Conservation (phyloP, 2,113 vertebrate genomes). For the Bombycilla garrulus region DNA sequence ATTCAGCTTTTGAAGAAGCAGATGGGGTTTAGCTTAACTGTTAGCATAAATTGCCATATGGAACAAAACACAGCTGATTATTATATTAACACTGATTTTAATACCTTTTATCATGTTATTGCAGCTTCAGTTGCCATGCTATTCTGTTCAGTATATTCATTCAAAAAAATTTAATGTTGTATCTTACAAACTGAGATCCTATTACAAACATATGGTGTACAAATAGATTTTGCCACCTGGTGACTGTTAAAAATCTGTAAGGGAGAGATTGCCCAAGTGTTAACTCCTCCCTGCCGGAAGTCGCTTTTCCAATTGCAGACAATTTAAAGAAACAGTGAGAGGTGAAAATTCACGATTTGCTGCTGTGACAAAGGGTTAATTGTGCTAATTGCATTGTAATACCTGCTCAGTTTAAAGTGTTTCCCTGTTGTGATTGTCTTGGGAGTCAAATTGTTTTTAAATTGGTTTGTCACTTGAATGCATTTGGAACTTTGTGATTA, state of each 20-base stretch:
- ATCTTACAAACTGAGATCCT: conserved; percentile 45
- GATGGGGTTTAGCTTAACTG: conserved; percentile 75
- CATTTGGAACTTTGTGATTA: conserved; percentile 57
- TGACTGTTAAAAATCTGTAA: conserved; percentile 49
- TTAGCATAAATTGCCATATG: conserved; percentile 78
- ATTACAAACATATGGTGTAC: conserved; percentile 65
- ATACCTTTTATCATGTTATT: conserved; percentile 71
- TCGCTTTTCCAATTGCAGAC: conserved; percentile 35
- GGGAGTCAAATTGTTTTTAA: conserved; percentile 67
- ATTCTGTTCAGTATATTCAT: conserved; percentile 65
- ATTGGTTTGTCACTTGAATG: conserved; percentile 62
- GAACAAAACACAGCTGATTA: conserved; percentile 77
- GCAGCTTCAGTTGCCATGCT: conserved; percentile 62
- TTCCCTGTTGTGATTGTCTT: conserved; percentile 58
- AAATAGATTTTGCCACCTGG: conserved; percentile 69
- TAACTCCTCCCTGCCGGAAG: conserved; percentile 58
- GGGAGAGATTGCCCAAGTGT: conserved; percentile 24
- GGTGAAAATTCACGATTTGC: conserved; percentile 31
- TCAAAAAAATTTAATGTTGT: conserved; percentile 56
- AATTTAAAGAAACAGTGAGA: conserved; percentile 38
- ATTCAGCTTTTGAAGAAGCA: conserved; percentile 70
- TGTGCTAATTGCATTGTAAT: conserved; percentile 50
- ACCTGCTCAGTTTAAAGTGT: conserved; percentile 55
- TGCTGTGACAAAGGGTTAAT: conserved; percentile 60
- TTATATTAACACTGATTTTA: conserved; percentile 77